These are phyloP conservation scores for Megaceryle maxima DNA, from an alignment of 2,113 vertebrate genomes.

Conservation along the genomic window DNA sequence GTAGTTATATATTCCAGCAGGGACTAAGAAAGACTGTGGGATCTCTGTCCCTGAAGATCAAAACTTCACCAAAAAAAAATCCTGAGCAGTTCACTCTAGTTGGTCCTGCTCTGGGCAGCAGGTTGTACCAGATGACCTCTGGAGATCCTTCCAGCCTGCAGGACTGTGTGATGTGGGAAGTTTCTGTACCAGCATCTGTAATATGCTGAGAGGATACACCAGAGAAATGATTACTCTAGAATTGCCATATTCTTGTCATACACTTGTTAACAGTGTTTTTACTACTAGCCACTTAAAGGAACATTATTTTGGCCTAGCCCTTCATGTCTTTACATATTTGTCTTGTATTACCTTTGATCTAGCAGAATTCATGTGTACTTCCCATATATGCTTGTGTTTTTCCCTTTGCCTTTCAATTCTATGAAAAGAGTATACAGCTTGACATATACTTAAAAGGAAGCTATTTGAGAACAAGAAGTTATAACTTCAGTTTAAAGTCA, in stretches of 20 bases:
- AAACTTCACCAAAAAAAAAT: fast-evolving
- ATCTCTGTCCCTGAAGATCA: background rate
- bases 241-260: background rate
- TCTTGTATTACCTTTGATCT: background rate
- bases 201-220: background rate
- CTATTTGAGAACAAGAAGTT: background rate
- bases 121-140: background rate
- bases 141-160: background rate
- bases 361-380: background rate
- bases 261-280: background rate
- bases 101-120: fast-evolving
- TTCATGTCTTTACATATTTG: background rate
- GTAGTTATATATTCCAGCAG: background rate
- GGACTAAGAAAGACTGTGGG: background rate
- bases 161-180: background rate
- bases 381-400: background rate
- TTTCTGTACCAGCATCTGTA: background rate
- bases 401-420: background rate
- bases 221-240: background rate
- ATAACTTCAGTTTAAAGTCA: background rate
- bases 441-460: background rate
- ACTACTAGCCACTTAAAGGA: fast-evolving
- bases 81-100: background rate
- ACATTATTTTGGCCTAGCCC: background rate
- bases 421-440: background rate